Evolutionary conservation across 2,888 invertebrate species (phyloP), one percentile per base, ranked within the genome.

Genomic region (Hemithea aestivaria): DNA sequence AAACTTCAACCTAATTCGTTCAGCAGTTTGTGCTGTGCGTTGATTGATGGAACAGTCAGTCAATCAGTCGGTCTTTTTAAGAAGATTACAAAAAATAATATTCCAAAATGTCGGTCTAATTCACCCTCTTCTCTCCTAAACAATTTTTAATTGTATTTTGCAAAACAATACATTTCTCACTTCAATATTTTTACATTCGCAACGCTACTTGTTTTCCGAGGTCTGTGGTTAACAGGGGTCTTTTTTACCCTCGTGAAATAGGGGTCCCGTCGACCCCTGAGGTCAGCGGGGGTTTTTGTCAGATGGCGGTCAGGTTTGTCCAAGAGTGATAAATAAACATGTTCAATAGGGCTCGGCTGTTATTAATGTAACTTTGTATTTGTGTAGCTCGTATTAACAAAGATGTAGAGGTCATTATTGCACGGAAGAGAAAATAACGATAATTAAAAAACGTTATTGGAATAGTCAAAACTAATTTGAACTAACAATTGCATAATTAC

Each of bases 211-310:
- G 12, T 20, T 16, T 26, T 10, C 1, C 24, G 4, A 0, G 6
- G 28, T 36, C 41, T 20, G 7, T 16, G 30, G 22, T 10, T 33
- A 37, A 27, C 29, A 20, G 25, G 48, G 53, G 45, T 59, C 54
- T 62, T 62, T 63, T 61, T 55, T 44, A 47, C 47, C 47, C 49
- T 52, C 57, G 53, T 53, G 49, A 58, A 64, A 67, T 58, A 65
- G 59, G 53, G 58, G 57, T 56, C 54, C 44, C 42, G 35, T 20
- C 48, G 64, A 63, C 63, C 65, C 52, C 46, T 39, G 53, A 55
- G 68, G 65, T 66, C 65, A 62, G 56, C 44, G 21, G 38, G 34
- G 51, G 52, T 38, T 35, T 61, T 57, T 54, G 61, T 61, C 57
- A 56, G 45, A 34, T 39, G 42, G 35, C 34, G 44, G 51, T 42